Percentiles rank a stretch among this genome's conserved stretches.
Evolutionary conservation across 2,797 vertebrate species (phyloP).

Genomic region (Poecilia velifera): DNA sequence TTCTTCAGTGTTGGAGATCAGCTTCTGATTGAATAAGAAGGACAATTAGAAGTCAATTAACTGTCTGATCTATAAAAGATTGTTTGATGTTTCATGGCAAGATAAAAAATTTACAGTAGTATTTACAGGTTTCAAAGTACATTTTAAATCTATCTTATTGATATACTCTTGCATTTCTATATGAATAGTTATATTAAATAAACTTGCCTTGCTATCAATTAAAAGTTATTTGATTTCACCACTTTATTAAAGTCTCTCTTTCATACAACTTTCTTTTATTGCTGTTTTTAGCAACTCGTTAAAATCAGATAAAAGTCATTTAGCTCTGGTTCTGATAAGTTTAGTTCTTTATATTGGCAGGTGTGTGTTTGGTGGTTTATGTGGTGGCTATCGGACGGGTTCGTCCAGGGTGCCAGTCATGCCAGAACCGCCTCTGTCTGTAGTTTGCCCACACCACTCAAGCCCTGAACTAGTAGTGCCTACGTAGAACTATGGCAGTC

Average conservation of each 20-base stretch:
- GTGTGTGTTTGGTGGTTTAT: background rate
- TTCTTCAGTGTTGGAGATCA: background rate
- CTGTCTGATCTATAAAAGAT: background rate
- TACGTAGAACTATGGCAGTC: constrained; percentile 86
- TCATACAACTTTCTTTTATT: too few species aligned
- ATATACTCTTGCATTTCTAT: background rate
- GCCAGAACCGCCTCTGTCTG: background rate
- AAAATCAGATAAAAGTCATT: background rate
- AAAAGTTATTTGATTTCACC: background rate
- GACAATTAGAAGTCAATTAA: background rate
- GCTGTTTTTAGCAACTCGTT: background rate
- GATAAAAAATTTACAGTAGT: background rate
- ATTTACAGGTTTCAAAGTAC: background rate
- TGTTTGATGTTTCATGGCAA: background rate
- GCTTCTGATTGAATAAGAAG: background rate
- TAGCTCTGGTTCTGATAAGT: background rate
- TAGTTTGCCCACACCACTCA: background rate
- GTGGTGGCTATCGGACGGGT: background rate
- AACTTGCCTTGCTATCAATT: background rate
- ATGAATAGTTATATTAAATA: background rate
- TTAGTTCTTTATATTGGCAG: background rate
- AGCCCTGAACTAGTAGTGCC: constrained; percentile 29
- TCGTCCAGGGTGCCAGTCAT: background rate
- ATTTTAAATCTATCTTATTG: background rate
- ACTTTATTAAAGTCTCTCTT: background rate